Evolutionary conservation across 2,888 invertebrate genomes (phyloP), one percentile per base, ranked within the genome.

Genomic region (Cylloceria caligata): DNA sequence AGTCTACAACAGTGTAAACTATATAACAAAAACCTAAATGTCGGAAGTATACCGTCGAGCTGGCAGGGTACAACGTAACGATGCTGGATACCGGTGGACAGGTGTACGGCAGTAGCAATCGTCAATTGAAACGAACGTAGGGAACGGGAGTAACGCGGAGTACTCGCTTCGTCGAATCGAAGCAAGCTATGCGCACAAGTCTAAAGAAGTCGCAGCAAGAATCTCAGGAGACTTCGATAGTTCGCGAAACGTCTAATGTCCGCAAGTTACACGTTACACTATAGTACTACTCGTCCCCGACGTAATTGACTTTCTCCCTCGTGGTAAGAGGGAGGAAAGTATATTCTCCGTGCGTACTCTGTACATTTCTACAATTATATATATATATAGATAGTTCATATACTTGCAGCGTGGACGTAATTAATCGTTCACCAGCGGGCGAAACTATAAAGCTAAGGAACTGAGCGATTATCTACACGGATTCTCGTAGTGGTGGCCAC

Each of bases 251-350:
- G 62, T 80, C 79, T 72, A 75, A 62, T 75, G 68, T 80, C 62
- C 81, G 47, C 75, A 47, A 45, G 9, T 65, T 39, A 16, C 30
- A 62, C n/a, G n/a, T n/a, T n/a, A n/a, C n/a, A 45, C 42, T 19
- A 21, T 42, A 67, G 49, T 21, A 60, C 57, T 80, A 81, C 86
- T 86, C 85, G 88, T 88, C 88, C 84, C 84, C 86, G 84, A 79
- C 80, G 87, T 88, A 88, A 88, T 88, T 88, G 87, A 88, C 88
- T 88, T 88, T 88, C 88, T 88, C 82, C 82, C 87, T 80, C 77
- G 55, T 82, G 71, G 64, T 84, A 73, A 64, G 81, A 79, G 79
- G 79, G 82, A 83, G 76, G 80, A 88, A 86, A 86, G 84, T 75
- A 79, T 68, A 74, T 27, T 57, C 27, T 19, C 24, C 13, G 68